phyloP scores from a whole-genome alignment of 2,888 invertebrate species.

The Nymphalis polychloros region DNA sequence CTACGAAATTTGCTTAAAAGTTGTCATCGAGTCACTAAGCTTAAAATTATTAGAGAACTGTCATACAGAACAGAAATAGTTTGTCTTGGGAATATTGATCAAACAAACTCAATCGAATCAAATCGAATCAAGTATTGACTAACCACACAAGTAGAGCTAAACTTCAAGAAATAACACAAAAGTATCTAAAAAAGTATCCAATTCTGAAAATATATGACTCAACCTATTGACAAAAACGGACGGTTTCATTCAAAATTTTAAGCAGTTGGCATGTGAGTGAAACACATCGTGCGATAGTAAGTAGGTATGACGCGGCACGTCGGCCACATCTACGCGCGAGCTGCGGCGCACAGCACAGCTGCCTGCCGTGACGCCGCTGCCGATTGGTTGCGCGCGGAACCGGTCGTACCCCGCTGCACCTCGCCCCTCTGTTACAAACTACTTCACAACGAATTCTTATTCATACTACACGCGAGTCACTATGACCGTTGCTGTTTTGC shows the following conservation, averaged over 20 bases:
- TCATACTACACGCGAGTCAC: conserved; percentile 73
- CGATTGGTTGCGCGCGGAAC: conserved; percentile 70
- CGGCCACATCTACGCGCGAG: conserved; percentile 30
- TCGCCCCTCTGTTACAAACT: conserved; percentile 61
- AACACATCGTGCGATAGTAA: conserved; percentile 51
- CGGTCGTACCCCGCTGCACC: conserved; percentile 63
- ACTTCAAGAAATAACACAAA: too few species aligned
- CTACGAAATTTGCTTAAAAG: too few species aligned
- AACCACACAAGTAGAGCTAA: too few species aligned
- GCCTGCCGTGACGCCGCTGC: conserved; percentile 67
- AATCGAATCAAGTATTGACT: too few species aligned
- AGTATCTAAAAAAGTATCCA: neutral
- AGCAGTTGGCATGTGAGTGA: conserved; percentile 63
- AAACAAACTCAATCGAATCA: too few species aligned
- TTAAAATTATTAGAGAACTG: too few species aligned
- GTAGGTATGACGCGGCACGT: conserved; percentile 68
- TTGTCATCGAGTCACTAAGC: too few species aligned
- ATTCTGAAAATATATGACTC: conserved; percentile 53
- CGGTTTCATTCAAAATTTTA: conserved; percentile 69
- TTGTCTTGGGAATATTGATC: too few species aligned
- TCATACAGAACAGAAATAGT: too few species aligned
- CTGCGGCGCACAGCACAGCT: conserved; percentile 69
- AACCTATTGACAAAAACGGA: conserved; percentile 53
- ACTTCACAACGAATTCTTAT: conserved; percentile 77
- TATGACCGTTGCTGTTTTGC: conserved; percentile 76